Conservation (phyloP, 2,113 vertebrate species). For the Eleginops maclovinus region DNA sequence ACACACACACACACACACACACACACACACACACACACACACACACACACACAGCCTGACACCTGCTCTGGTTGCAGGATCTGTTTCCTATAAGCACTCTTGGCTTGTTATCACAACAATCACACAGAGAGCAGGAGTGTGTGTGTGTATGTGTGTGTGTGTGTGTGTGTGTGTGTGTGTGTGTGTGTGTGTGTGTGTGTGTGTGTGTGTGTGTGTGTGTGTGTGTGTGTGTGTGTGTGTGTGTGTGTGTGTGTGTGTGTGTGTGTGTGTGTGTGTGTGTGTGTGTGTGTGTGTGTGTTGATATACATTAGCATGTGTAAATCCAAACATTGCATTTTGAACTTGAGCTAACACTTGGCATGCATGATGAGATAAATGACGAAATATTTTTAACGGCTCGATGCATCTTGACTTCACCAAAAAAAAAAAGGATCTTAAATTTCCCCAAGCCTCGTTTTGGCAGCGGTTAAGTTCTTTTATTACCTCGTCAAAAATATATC, state of each 20-base stretch:
- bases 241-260: not conserved
- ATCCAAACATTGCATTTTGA: not conserved
- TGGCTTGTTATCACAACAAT: slow-evolving; percentile 57
- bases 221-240: not conserved
- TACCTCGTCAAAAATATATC: too few species aligned
- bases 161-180: not conserved
- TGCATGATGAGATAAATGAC: not conserved
- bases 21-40: not conserved
- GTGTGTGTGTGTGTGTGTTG: not conserved
- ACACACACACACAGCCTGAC: slow-evolving; percentile 16
- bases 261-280: not conserved
- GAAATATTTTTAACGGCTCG: not conserved
- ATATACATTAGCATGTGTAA: too few species aligned
- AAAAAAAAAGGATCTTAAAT: too few species aligned
- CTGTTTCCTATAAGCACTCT: slow-evolving; percentile 60
- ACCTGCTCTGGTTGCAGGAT: slow-evolving; percentile 54
- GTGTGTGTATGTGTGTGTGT: not conserved
- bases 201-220: slow-evolving; percentile 12
- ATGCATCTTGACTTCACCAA: not conserved
- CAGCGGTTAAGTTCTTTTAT: too few species aligned
- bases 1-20: slow-evolving; percentile 14
- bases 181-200: not conserved
- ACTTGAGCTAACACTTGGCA: not conserved
- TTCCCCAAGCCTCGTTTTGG: too few species aligned
- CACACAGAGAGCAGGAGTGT: slow-evolving; percentile 17